Base-by-base conservation (phyloP, 2,797 vertebrate genomes). In the Otolemur crassicaudatus region DNA sequence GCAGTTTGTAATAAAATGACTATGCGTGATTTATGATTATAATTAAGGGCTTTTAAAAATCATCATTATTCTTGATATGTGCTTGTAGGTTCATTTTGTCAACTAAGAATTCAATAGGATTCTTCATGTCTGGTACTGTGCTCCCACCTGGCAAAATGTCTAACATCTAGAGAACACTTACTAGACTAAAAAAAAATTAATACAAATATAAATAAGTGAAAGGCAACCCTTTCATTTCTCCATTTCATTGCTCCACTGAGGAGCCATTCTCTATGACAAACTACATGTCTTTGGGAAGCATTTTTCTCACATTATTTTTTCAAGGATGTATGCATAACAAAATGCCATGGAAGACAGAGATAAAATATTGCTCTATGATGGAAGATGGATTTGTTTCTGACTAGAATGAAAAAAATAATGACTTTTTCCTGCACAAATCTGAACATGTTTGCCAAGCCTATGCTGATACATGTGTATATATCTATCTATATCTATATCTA, bases 1-100 rank as follows among this genome's bases (percentile, higher is more conserved):
- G 72, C 76, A 91, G 31, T 97, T 94, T 95, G 56, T 88, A 97
- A 97, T 97, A 87, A 97, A 97, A 95, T 77, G 95, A 61, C 82
- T 75, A 58, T 58, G 31, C 70, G 13, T 96, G 92, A 97, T 96
- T 97, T 96, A 96, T 60, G 82, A 92, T 63, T 86, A 73, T 92
- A 97, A 95, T 97, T 92, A 97, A 87, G 72, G 37, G 20, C 56
- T 96, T 96, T 87, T 73, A 92, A 90, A 96, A 91, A 97, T 96
- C 85, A 94, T 60, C n/a, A 63, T 90, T 84, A 86, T 95, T 94
- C 27, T 75, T 96, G 37, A 86, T 96, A 94, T 88, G 60, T 87
- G 31, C 40, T 60, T 3, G 69, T 40, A 87, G 46, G 53, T 85
- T 93, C 91, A 79, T 65, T 86, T 20, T 96, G 31, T 86, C 27